These are phyloP conservation scores for Neodiprion virginianus DNA, from an alignment of 1,140 invertebrate genomes.

Conservation along the genomic window DNA sequence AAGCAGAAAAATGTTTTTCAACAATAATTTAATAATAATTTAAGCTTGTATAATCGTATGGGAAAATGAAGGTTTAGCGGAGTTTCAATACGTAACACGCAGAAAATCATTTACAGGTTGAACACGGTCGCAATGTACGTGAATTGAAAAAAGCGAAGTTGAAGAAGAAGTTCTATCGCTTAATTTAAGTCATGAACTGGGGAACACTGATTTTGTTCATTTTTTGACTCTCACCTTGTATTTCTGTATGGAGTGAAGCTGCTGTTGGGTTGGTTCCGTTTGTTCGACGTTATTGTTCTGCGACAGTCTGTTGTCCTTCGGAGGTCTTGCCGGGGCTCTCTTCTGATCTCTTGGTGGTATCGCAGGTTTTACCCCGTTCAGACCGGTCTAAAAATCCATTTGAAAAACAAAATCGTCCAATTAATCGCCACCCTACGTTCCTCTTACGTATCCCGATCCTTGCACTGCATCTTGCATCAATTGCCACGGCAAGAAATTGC, in stretches of 20 bases:
- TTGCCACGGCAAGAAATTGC: neutral
- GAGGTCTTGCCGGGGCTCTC: constrained; percentile 71
- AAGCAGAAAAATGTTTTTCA: neutral
- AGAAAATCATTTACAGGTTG: no score
- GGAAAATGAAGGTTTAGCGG: no score
- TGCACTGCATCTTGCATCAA: neutral
- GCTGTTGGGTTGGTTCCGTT: constrained; percentile 78
- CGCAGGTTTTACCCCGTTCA: constrained; percentile 70
- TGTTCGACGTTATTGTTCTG: constrained; percentile 65
- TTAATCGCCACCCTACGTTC: constrained; percentile 32
- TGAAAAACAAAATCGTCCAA: constrained; percentile 29
- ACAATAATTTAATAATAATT: no score
- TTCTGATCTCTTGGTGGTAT: constrained; percentile 80
- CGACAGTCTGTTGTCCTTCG: constrained; percentile 62
- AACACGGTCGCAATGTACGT: no score
- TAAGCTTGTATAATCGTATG: no score
- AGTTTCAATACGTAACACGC: no score
- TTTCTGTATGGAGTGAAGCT: constrained; percentile 88
- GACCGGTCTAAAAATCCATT: constrained; percentile 57
- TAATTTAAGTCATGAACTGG: no score
- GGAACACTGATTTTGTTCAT: no score
- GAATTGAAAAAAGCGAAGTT: no score
- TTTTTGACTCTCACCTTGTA: constrained; percentile 74
- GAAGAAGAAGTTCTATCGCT: no score
- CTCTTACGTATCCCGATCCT: neutral